A percentile compares a stretch with the other conserved stretches of the same genome.
Evolutionary conservation across 2,888 invertebrate genomes (phyloP).

Genomic region (Ommatoiulus sabulosus): DNA sequence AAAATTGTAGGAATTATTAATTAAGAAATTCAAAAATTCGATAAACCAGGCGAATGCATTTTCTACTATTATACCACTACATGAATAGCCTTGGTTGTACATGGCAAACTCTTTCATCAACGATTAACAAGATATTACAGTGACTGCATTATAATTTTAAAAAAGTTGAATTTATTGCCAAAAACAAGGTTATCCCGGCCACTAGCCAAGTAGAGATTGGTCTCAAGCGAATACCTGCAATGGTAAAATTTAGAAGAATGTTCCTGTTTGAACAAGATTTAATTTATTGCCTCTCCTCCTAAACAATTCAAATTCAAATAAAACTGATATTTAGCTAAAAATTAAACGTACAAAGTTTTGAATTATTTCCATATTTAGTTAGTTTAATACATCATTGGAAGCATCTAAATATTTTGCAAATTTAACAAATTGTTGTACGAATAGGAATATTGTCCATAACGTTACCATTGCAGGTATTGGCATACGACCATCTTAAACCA

Average conservation of each 20-base stretch:
- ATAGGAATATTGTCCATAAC: too few species aligned
- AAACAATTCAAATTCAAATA: too few species aligned
- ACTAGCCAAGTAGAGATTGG: background rate
- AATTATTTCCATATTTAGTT: too few species aligned
- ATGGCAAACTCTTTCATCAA: background rate
- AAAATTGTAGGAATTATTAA: background rate
- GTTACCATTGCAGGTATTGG: too few species aligned
- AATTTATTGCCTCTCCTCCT: too few species aligned
- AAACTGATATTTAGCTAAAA: too few species aligned
- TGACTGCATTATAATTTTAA: background rate
- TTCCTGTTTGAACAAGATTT: too few species aligned
- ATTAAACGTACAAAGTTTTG: too few species aligned
- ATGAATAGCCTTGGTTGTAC: background rate
- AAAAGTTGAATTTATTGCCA: background rate
- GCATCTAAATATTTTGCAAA: too few species aligned
- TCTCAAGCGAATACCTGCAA: background rate
- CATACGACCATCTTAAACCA: too few species aligned
- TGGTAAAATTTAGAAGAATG: background rate
- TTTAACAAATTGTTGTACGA: too few species aligned
- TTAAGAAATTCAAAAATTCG: background rate
- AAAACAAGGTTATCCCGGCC: slow-evolving; percentile 10
- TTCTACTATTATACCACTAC: background rate
- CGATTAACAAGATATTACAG: background rate
- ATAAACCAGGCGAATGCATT: background rate
- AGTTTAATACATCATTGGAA: too few species aligned